Conservation (phyloP, 2,113 vertebrate genomes). For the Nyctereutes procyonoides region DNA sequence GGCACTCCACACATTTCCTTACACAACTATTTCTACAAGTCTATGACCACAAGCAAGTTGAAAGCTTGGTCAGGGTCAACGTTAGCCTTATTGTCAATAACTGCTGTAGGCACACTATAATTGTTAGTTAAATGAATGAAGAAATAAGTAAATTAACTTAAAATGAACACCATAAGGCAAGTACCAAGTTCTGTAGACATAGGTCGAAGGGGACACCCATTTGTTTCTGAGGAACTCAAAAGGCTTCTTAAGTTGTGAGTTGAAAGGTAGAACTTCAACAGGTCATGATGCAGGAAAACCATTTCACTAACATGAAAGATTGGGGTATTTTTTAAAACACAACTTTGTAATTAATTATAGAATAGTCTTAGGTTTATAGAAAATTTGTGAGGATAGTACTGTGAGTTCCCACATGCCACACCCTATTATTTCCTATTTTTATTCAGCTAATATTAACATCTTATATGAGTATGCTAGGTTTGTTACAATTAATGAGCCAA, state of each 20-base stretch:
- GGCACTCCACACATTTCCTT: neutral
- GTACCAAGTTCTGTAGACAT: neutral
- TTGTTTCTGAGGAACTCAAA: neutral
- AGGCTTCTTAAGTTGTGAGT: neutral
- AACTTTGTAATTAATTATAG: neutral
- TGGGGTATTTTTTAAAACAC: neutral
- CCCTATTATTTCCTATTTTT: neutral
- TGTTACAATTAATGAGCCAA: neutral
- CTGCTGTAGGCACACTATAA: neutral
- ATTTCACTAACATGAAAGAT: neutral
- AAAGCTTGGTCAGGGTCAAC: neutral
- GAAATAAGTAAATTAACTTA: neutral
- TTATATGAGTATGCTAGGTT: neutral
- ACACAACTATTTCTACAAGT: accelerated
- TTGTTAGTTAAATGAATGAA: neutral
- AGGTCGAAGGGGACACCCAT: neutral
- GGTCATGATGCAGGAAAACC: neutral
- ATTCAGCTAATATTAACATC: neutral
- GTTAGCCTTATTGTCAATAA: neutral
- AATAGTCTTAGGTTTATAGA: neutral
- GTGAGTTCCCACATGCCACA: neutral
- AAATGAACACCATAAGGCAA: neutral
- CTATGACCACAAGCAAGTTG: neutral
- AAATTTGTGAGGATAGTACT: neutral
- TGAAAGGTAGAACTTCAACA: neutral